A percentile compares a stretch with the other conserved stretches of the same genome.
Evolutionary conservation across 2,888 invertebrate genomes (phyloP).

Genomic region (Mesorhabditis spiculigera): DNA sequence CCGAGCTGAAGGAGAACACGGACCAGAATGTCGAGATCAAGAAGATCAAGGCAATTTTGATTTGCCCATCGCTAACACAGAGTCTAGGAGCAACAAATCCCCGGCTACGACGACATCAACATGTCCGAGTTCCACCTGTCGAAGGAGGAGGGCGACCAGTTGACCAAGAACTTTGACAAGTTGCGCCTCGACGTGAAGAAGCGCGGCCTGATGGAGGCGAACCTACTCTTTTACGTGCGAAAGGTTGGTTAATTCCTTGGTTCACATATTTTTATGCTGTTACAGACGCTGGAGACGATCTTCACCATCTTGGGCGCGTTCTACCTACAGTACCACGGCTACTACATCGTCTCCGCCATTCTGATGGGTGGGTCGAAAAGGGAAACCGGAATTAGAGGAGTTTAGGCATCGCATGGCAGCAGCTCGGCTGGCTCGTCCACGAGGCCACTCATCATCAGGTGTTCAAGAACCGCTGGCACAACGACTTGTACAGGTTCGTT

Average conservation of each 20-base stretch:
- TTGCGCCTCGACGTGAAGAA: slow-evolving; percentile 38
- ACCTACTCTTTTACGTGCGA: slow-evolving; percentile 41
- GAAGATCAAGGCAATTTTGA: slow-evolving; percentile 16
- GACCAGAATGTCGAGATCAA: slow-evolving; percentile 23
- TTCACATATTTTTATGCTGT: not conserved
- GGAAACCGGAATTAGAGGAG: no score
- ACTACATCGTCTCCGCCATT: slow-evolving; percentile 47
- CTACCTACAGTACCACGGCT: slow-evolving; percentile 41
- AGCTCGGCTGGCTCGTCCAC: slow-evolving; percentile 42
- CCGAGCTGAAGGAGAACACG: slow-evolving; percentile 36
- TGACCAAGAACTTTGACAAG: slow-evolving; percentile 45
- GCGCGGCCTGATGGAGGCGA: slow-evolving; percentile 44
- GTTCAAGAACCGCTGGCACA: slow-evolving; percentile 44
- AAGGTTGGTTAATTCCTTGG: slow-evolving; percentile 25
- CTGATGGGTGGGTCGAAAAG: slow-evolving; percentile 30
- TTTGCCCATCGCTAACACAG: slow-evolving; percentile 8
- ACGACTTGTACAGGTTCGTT: slow-evolving; percentile 31
- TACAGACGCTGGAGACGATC: slow-evolving; percentile 39
- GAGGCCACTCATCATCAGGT: slow-evolving; percentile 53
- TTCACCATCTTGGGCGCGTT: slow-evolving; percentile 41
- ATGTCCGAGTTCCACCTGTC: slow-evolving; percentile 48
- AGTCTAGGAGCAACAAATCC: slow-evolving; percentile 34
- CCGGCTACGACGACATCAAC: slow-evolving; percentile 47
- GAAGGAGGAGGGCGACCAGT: slow-evolving; percentile 35
- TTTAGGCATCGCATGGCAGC: slow-evolving; percentile 52